Evolutionary conservation across 2,797 vertebrate species (phyloP), one percentile per base, ranked within the genome.

Genomic region (Intellagama lesueurii): DNA sequence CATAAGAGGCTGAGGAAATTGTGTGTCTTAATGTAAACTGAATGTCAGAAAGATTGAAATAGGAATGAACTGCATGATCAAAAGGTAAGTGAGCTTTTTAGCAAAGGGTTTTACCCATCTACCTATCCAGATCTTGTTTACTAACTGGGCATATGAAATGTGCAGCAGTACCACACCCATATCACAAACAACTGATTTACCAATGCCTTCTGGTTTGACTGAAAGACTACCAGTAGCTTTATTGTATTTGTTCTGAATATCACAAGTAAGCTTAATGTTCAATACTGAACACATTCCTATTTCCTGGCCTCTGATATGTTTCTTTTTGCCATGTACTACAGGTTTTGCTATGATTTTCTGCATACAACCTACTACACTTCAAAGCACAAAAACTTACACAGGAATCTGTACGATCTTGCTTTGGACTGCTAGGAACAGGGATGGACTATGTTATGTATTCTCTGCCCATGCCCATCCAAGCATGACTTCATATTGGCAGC

Each of bases 281-380:
- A 32, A 24, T 16, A 64, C 4, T 40, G 24, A 35, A 44, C 14
- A 77, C 32, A 30, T 4, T 35, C 26, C 56, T 44, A 7, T 44
- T 52, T 30, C 30, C 76, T 35, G 26, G 11, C 66, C 44, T 2
- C 32, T 72, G 26, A 24, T 72, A 40, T 66, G 70, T 85, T 85
- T n/a, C 22, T 49, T 47, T 28, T 30, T 47, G 47, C 14, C 76
- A 66, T 47, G 35, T 1, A 47, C 16, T 75, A 6, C 2, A 28
- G 7, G 22, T n/a, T 32, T 52, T 72, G 40, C 30, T 79, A 49
- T 9, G n/a, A 73, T 35, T 64, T 82, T 32, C 30, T 66, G 6
- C 85, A 69, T 66, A 83, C 92, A 81, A 75, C 40, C 44, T 73
- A 82, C 47, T 81, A 7, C 30, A 14, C 66, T 24, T 79, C 35